Evolutionary conservation across 2,888 invertebrate genomes (phyloP), one percentile per base, ranked within the genome.

Genomic region (Notodonta dromedarius): DNA sequence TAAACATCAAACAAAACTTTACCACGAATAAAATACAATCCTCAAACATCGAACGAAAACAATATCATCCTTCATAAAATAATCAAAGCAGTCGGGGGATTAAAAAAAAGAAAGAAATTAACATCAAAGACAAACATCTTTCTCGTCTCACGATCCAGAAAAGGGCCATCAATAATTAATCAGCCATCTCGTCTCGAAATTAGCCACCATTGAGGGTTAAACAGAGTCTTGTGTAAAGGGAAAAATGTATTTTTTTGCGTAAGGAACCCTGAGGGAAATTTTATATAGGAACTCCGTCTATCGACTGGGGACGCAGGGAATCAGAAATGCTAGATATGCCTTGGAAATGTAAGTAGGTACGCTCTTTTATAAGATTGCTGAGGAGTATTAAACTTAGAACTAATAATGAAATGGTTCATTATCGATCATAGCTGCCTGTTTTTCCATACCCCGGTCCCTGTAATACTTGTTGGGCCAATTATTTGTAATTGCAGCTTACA

Each of bases 101-200:
- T 85, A 86, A 82, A 86, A 82, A 86, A 56, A 24, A 24, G n/a
- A 85, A 77, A 76, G 73, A 78, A 89, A 86, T 86, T 88, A 86
- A 86, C 90, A 86, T 88, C 82, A 88, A 91, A 91, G 87, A 88
- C 87, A 89, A 90, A 91, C 86, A 86, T 73, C 63, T 74, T 78
- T 76, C 81, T 81, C 79, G 76, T 77, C 74, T 76, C 75, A 80
- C 83, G 79, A 87, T 85, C 84, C 84, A 79, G 77, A 84, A 88
- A 86, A 85, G 85, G 77, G 73, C 82, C 86, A 86, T 92, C 91
- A 92, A 92, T 92, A 91, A 90, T 91, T 88, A 90, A 92, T 90
- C 84, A 90, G 79, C 86, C 90, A 87, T 90, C 88, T 88, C 84
- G 83, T 87, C 85, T 86, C 76, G 80, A 87, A 91, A 92, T 92